Evolutionary conservation across 2,797 vertebrate genomes (phyloP), one percentile per base, ranked within the genome.

Genomic region (Periophthalmus magnuspinnatus): DNA sequence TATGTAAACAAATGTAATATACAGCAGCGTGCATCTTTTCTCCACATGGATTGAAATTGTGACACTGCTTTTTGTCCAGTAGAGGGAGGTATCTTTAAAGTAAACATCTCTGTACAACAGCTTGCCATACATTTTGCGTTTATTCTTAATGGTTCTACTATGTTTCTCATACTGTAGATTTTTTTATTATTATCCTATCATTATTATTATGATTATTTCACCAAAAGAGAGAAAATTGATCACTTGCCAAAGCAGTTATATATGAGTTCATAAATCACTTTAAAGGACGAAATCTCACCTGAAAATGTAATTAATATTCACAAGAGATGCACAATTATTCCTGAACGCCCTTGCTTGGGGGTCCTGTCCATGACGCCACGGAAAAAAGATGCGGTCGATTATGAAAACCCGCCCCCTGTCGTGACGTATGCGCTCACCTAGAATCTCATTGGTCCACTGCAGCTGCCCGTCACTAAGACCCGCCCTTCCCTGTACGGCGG

Each of bases 351-450:
- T 80, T 83, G 67, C 14, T 68, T 17, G 7, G 69, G 72, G 64
- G 41, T 72, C 68, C 65, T 81, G 68, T 56, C 21, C 50, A 5
- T 14, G 28, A 69, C 75, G 76, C 90, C 86, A 88, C 69, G 78
- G 83, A 83, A 81, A n/a, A 61, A 81, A 56, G 21, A 75, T 68
- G 59, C 61, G 67, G 76, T 83, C 76, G 73, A 72, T 67, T 52
- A 64, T 16, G 16, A 28, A 68, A 76, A 8, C 14, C 68, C 86
- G 66, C 85, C 84, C 68, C 54, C 4, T 0, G 5, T 1, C 10
- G 22, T 64, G 71, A 81, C 70, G 76, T 48, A 0, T 0, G 1
- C 38, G 32, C 1, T 13, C n/a, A 34, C 33, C 21, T 70, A 70
- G 66, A 52, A 14, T 61, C 80, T 22, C 75, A 55, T 2, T 16